Evolutionary conservation across 2,113 vertebrate genomes (phyloP).

Genomic region (Heloderma charlesbogerti): DNA sequence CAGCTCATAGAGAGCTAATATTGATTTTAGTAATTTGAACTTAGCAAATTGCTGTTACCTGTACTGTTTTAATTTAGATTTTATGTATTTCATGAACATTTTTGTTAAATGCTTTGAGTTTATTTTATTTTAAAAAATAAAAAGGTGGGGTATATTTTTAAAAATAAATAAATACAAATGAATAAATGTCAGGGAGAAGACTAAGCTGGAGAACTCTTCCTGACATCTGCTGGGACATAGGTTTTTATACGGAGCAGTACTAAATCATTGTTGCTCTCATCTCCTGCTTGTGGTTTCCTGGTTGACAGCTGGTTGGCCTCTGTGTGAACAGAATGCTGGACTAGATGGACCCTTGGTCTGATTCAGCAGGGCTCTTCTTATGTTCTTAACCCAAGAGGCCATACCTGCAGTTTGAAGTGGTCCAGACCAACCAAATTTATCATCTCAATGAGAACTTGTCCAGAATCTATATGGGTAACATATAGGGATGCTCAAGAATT

Average conservation of each 20-base stretch:
- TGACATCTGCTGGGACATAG: not conserved
- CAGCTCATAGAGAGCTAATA: too few species aligned
- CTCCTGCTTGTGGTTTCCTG: too few species aligned
- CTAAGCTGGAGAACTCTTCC: not conserved
- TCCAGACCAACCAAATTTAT: not conserved
- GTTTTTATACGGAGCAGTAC: not conserved
- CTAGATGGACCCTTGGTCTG: too few species aligned
- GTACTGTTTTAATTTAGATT: not conserved
- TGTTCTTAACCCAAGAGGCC: too few species aligned
- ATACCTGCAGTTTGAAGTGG: not conserved
- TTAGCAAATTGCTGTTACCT: not conserved
- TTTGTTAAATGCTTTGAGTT: not conserved
- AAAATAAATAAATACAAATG: not conserved
- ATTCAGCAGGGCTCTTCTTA: too few species aligned
- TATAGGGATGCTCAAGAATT: not conserved
- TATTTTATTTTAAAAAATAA: not conserved
- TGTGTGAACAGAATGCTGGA: too few species aligned
- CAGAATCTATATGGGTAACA: not conserved
- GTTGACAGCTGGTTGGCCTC: too few species aligned
- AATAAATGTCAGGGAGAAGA: not conserved
- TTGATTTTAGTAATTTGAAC: too few species aligned
- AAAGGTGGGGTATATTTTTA: not conserved
- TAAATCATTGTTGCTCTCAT: too few species aligned
- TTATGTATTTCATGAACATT: not conserved
- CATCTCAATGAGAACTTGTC: not conserved